A percentile compares a stretch with the other conserved stretches of the same genome.
phyloP scores from a whole-genome alignment of 2,888 invertebrate species.

The Eilema griseolum region DNA sequence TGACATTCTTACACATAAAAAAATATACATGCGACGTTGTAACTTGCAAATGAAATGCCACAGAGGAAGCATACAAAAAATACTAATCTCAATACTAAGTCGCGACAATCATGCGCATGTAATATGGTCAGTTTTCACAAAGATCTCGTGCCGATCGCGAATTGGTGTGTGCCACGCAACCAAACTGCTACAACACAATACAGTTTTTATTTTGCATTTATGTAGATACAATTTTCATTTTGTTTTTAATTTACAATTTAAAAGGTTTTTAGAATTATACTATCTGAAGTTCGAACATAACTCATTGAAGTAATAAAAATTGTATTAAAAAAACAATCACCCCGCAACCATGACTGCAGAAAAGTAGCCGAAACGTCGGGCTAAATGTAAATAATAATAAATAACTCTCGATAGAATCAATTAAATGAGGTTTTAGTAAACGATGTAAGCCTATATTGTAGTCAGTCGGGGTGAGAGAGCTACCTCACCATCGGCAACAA shows the following conservation, averaged over 20 bases:
- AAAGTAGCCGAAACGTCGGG: too few species aligned
- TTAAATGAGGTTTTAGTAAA: too few species aligned
- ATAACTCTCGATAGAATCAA: too few species aligned
- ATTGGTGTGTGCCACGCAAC: slow-evolving; percentile 29
- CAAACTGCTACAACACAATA: slow-evolving; percentile 12
- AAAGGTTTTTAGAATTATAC: slow-evolving; percentile 5
- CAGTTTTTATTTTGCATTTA: slow-evolving; percentile 16
- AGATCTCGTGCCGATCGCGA: slow-evolving; percentile 35
- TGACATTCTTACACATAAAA: background rate
- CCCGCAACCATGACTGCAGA: too few species aligned
- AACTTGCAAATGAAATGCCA: background rate
- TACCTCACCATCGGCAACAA: too few species aligned
- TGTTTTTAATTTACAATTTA: slow-evolving; percentile 16
- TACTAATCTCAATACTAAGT: slow-evolving; percentile 21
- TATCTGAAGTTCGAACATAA: too few species aligned
- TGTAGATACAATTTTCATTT: background rate
- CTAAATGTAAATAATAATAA: too few species aligned
- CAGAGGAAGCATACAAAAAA: background rate
- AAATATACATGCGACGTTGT: background rate
- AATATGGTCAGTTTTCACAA: slow-evolving; percentile 31
- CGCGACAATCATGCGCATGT: slow-evolving; percentile 38
- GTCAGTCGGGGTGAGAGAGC: too few species aligned
- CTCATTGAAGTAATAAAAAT: too few species aligned
- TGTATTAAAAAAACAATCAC: too few species aligned
- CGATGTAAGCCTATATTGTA: too few species aligned